Conservation (phyloP, 2,797 vertebrate species). For the Oryzias dopingdopingensis region DNA sequence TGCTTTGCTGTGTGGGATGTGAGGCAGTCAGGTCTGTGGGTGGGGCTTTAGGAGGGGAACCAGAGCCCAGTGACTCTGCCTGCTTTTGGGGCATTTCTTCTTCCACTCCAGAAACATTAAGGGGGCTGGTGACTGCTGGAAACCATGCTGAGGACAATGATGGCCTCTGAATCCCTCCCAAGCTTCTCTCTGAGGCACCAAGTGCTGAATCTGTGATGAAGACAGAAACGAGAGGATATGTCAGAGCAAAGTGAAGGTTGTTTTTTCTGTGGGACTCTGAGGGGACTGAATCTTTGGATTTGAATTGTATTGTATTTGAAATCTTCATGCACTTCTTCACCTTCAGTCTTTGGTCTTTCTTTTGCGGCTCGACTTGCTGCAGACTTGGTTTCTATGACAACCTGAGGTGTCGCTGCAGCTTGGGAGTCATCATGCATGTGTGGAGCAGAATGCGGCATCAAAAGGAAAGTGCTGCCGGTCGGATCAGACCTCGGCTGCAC, state of each 20-base stretch:
- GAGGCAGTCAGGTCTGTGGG: conserved; percentile 1
- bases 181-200: not conserved
- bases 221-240: conserved; percentile 6
- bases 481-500: conserved; percentile 7
- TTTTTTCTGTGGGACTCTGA: conserved; percentile 26
- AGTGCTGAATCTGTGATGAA: conserved; percentile 13
- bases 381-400: conserved; percentile 3
- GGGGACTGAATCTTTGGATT: conserved; percentile 11
- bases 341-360: conserved; percentile 12
- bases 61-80: conserved; percentile 4
- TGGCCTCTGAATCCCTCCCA: not conserved
- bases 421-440: not conserved
- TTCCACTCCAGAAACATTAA: conserved; percentile 1
- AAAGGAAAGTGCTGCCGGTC: conserved; percentile 9
- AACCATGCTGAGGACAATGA: not conserved
- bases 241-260: conserved; percentile 14
- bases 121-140: not conserved
- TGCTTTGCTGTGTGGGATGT: conserved; percentile 9
- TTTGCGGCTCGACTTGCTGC: not conserved
- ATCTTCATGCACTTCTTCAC: not conserved
- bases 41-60: conserved; percentile 3
- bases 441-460: conserved; percentile 1
- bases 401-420: not conserved
- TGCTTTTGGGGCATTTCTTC: not conserved
- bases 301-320: conserved; percentile 2